Base-by-base conservation (phyloP, 2,888 invertebrate species). In the Brachyopa scutellaris region DNA sequence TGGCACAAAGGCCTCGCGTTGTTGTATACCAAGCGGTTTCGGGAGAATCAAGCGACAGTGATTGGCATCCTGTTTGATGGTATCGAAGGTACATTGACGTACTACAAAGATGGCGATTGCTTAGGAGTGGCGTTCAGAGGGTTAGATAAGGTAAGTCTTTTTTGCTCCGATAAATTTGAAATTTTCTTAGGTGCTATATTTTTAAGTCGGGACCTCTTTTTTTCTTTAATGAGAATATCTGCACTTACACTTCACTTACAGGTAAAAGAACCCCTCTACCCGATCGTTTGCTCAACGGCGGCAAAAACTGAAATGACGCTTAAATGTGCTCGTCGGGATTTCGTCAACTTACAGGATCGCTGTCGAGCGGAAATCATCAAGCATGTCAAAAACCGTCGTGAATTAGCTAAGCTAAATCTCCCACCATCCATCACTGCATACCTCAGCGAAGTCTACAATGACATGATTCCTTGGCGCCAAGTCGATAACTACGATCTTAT, bases 261-360 rank as follows among this genome's bases (percentile, higher is more conserved):
- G 87, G 90, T 93, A 1, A 91, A 92, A 67, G 93, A 93, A 84
- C 92, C 93, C 1, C 90, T 95, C 1, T 95, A 92, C 87, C 95
- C 95, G 0, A 92, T 94, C 69, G 92, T 95, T 7, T 93, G 93
- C 85, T 95, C 95, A 1, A 95, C 95, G 0, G 95, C 95, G 0
- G 94, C 94, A 13, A 94, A 94, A 90, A 95, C 95, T 1, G 93
- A 94, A 89, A 94, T 95, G 94, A 92, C 93, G 0, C 88, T 95
- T 13, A 92, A 92, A 26, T 89, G 90, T 23, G 92, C 93, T 85
- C 92, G 92, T 79, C 89, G 94, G 38, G 93, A 93, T 86, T 94
- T 94, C 87, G 92, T 93, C 0, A 94, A 92, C 87, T 91, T 95
- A 4, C 94, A 95, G 87, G 95, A 95, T 89, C 91, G 94, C 36